Percentiles rank a stretch among this genome's conserved stretches.
These are phyloP conservation scores for Acleris holmiana DNA, from an alignment of 2,888 invertebrate genomes.

Conservation along the genomic window DNA sequence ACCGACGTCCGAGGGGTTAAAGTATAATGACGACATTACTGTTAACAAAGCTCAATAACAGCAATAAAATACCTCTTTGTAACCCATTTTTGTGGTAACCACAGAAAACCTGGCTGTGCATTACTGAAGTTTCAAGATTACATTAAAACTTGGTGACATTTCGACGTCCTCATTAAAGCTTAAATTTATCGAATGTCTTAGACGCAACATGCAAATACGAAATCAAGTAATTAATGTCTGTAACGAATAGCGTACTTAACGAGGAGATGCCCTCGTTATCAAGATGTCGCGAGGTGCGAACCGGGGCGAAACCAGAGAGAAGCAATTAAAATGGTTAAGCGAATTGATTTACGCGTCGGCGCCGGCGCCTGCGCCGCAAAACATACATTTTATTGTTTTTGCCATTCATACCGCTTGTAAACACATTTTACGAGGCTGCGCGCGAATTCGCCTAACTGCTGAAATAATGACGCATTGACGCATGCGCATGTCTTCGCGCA, in stretches of 20 bases:
- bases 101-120: no score
- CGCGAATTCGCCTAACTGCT: slow-evolving; percentile 26
- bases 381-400: slow-evolving; percentile 48
- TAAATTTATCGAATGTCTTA: slow-evolving; percentile 42
- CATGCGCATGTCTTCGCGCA: slow-evolving; percentile 13
- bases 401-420: slow-evolving; percentile 50
- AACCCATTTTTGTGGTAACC: no score
- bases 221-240: slow-evolving; percentile 55
- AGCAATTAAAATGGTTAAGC: slow-evolving; percentile 58
- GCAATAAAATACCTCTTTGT: no score
- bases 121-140: no score
- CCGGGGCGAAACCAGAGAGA: slow-evolving; percentile 58
- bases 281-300: slow-evolving; percentile 60
- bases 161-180: slow-evolving; percentile 11
- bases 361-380: slow-evolving; percentile 40
- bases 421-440: slow-evolving; percentile 48
- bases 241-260: slow-evolving; percentile 58
- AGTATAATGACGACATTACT: no score
- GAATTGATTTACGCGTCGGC: slow-evolving; percentile 57
- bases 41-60: no score
- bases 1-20: no score
- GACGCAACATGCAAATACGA: slow-evolving; percentile 41
- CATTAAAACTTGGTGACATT: neutral
- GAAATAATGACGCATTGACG: slow-evolving; percentile 30
- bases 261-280: slow-evolving; percentile 54